Conservation (phyloP, 2,113 vertebrate genomes). For the Suncus etruscus region DNA sequence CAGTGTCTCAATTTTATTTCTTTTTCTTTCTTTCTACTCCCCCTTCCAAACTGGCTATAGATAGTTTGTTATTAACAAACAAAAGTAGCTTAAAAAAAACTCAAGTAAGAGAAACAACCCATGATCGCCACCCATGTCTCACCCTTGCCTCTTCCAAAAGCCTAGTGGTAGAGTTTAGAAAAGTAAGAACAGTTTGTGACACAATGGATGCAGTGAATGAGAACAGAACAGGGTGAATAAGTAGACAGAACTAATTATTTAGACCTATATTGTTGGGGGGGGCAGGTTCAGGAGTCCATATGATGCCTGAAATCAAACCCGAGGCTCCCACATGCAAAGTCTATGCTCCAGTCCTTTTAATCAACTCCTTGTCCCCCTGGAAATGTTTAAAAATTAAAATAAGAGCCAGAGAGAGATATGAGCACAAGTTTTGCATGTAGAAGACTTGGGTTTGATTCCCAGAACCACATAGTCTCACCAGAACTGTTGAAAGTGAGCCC, state of each 20-base stretch:
- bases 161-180: not conserved
- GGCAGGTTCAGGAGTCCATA: no score
- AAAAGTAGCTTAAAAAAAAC: conserved; percentile 14
- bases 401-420: not conserved
- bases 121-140: not conserved
- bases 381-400: not conserved
- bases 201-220: not conserved
- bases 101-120: not conserved
- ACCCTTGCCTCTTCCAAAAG: not conserved
- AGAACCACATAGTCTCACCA: not conserved
- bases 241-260: not conserved
- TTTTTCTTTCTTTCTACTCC: not conserved
- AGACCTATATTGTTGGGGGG: no score
- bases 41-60: not conserved
- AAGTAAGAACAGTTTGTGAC: not conserved
- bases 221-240: conserved; percentile 3
- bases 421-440: not conserved
- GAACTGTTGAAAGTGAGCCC: no score
- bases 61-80: conserved; percentile 29
- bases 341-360: no score
- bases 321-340: no score
- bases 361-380: not conserved
- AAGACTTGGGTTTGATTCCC: not conserved
- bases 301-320: no score
- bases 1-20: not conserved